Percentiles rank a stretch among this genome's conserved stretches.
These are phyloP conservation scores for Ciconia maguari DNA, from an alignment of 2,113 vertebrate genomes.

Conservation along the genomic window DNA sequence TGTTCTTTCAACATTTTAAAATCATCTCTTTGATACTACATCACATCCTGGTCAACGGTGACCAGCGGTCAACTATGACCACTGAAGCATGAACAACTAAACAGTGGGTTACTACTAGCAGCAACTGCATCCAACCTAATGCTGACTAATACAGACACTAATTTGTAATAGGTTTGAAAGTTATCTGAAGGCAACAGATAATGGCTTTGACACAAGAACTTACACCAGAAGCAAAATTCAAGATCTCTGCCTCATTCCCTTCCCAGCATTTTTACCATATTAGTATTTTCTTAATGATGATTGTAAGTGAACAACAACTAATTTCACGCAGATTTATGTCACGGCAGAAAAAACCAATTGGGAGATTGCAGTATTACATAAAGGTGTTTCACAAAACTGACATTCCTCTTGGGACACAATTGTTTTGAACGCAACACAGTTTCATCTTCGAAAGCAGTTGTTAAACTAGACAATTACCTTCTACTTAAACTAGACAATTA, in stretches of 20 bases:
- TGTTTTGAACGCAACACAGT: not conserved
- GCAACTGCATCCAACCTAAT: not conserved
- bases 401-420: not conserved
- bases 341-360: not conserved
- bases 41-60: not conserved
- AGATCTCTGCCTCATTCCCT: not conserved
- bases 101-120: not conserved
- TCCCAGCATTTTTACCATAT: not conserved
- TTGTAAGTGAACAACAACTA: not conserved
- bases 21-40: not conserved
- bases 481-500: not conserved
- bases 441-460: not conserved
- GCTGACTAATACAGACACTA: not conserved
- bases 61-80: not conserved
- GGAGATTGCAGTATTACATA: not conserved
- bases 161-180: not conserved
- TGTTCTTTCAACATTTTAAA: not conserved
- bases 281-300: not conserved
- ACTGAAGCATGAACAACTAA: not conserved
- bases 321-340: not conserved
- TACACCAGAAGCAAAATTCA: not conserved
- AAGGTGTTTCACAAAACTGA: not conserved
- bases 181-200: not conserved
- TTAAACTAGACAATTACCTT: not conserved
- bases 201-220: not conserved